Evolutionary conservation across 1,140 invertebrate species (phyloP), one percentile per base, ranked within the genome.

Genomic region (Caenorhabditis tropicalis): DNA sequence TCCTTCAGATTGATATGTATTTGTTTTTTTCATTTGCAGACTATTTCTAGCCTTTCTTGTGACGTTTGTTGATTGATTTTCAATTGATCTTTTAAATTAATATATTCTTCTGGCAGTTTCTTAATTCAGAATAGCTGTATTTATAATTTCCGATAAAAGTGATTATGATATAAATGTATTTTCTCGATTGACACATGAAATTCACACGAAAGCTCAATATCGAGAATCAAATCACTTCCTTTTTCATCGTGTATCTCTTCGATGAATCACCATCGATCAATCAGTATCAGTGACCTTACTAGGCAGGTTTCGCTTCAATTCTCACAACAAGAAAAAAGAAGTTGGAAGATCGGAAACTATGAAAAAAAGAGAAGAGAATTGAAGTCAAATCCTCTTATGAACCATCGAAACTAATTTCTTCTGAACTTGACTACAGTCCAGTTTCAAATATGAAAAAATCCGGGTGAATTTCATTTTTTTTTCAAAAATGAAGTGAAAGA

Each of bases 211-310:
- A 43, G 39, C 39, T 43, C 39, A 43, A 6, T 12, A 12, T 43
- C 39, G 39, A 24, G 7, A 27, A 10, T 58, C 53, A n/a, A n/a
- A 65, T 36, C 58, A 65, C 58, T 36, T 46, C 29, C 65, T 36
- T 31, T 33, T 19, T 21, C 31, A 10, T 21, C 33, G 6, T 46
- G 2, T 74, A n/a, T 31, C 31, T 19, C 33, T 15, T 43, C 29
- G 15, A 74, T 74, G 65, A 74, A 74, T 74, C 65, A 74, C 33
- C 19, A 24, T 46, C 36, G 36, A 74, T 74, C 65, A 74, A 74
- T 74, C 65, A 39, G 65, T 74, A 74, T 74, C 65, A 74, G 65
- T 74, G 65, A 74, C 65, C 65, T 74, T 74, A 74, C 65, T 15
- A 24, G 65, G n/a, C 65, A 74, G 65, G 65, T 74, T 74, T 74